Evolutionary conservation across 2,113 vertebrate species (phyloP), one percentile per base, ranked within the genome.

Genomic region (Neogale vison): DNA sequence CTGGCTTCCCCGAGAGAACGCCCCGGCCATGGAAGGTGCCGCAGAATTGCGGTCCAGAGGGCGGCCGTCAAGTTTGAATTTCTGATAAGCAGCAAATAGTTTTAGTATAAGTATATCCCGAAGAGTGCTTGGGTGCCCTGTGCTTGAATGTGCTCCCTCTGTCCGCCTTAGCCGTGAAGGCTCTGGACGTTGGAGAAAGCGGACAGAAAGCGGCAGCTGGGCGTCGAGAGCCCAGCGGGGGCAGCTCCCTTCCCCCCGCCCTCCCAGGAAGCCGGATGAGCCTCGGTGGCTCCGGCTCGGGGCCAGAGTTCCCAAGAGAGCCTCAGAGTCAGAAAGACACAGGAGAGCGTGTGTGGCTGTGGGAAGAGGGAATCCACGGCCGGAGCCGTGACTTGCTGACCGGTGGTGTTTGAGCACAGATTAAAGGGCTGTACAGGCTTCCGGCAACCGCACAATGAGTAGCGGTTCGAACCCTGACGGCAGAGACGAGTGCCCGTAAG

Each of bases 401-500:
- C 96, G 80, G 96, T 86, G 95, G 96, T 86, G 9, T 69, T 21
- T 21, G 67, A 69, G 67, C 34, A 20, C 18, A 69, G 67, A 69
- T 69, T 20, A 69, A n/a, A 69, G 89, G 72, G 61, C 4, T 26
- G 93, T 93, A 93, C 94, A 90, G 86, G 86, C 83, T 94, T 93
- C 74, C 76, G 21, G 87, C 95, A 95, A 92, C 89, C 72, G 55
- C 59, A 57, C 89, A 81, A 26, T 90, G 96, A 93, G 67, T 74
- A 57, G 86, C 76, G 57, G 63, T 55, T 89, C 92, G 47, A 71
- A 71, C 93, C 23, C 87, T 5, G 13, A 39, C 0, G 95, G 88
- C 96, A 95, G 83, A 96, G 97, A 95, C 59, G 80, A 85, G 95
- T 76, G 96, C 65, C 87, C 7, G 9, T 76, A 65, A 95, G 59